A percentile compares a stretch with the other conserved stretches of the same genome.
Evolutionary conservation across 2,797 vertebrate species (phyloP).

Genomic region (Syngnathus acus): DNA sequence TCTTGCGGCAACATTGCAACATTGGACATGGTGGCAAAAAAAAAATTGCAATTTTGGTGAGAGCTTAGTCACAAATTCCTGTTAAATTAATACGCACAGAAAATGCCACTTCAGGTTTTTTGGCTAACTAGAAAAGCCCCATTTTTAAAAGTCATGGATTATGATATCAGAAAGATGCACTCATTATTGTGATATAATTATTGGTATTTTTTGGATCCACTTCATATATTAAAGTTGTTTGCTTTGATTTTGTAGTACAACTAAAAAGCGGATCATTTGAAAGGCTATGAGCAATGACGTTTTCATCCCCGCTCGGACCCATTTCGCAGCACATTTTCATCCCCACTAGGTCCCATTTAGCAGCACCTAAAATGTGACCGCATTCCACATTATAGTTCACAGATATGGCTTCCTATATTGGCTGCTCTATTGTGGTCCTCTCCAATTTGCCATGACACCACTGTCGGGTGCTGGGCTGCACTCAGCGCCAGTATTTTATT

Average conservation of each 20-base stretch:
- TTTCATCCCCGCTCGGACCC: not conserved
- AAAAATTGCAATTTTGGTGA: too few relatives aligned
- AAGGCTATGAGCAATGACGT: not conserved
- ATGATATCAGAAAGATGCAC: too few relatives aligned
- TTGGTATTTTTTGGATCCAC: too few relatives aligned
- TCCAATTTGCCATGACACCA: slow-evolving; percentile 36
- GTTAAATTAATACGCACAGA: too few relatives aligned
- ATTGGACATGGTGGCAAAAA: too few relatives aligned
- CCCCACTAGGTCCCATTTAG: not conserved
- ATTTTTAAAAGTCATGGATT: too few relatives aligned
- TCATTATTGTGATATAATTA: too few relatives aligned
- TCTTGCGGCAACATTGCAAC: not conserved
- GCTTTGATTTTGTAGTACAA: not conserved
- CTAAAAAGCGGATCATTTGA: not conserved
- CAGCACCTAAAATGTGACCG: not conserved
- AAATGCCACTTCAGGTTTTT: too few relatives aligned
- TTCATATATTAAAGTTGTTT: not conserved
- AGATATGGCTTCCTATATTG: not conserved
- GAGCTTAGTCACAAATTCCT: too few relatives aligned
- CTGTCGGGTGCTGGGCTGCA: slow-evolving; percentile 40
- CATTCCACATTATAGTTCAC: not conserved
- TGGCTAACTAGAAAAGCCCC: too few relatives aligned
- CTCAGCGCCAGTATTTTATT: slow-evolving; percentile 43
- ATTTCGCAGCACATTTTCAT: not conserved
- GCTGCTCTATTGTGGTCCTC: not conserved